These are phyloP conservation scores for Corythaeola cristata DNA, from an alignment of 2,113 vertebrate genomes.

Conservation along the genomic window DNA sequence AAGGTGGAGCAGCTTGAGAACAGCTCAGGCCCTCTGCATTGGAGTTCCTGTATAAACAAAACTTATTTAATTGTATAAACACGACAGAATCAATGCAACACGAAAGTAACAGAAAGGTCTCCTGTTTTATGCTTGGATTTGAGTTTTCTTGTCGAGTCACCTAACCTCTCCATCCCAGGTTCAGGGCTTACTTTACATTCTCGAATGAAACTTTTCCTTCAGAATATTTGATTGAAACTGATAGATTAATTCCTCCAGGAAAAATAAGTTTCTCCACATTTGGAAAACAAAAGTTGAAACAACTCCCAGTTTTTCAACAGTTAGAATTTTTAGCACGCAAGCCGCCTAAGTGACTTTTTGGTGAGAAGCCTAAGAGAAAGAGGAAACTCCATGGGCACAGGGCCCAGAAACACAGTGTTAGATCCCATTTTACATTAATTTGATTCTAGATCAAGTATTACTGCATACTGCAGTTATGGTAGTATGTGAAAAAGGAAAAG, in stretches of 20 bases:
- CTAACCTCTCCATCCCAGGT: not conserved
- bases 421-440: not conserved
- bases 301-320: not conserved
- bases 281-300: conserved; percentile 2
- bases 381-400: not conserved
- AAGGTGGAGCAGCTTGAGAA: not conserved
- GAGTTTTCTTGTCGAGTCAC: not conserved
- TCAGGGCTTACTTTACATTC: not conserved
- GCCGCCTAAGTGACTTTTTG: not conserved
- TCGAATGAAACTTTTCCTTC: not conserved
- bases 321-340: conserved; percentile 22
- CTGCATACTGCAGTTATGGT: not conserved
- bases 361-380: conserved; percentile 2
- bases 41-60: not conserved
- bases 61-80: not conserved
- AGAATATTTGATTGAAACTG: not conserved
- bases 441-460: not conserved
- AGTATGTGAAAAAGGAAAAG: not conserved
- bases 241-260: not conserved
- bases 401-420: not conserved
- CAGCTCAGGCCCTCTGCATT: not conserved
- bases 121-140: not conserved
- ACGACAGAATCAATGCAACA: not conserved
- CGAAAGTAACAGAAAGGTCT: not conserved
- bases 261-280: not conserved